Evolutionary conservation across 2,888 invertebrate genomes (phyloP).

Genomic region (Netelia inedita): DNA sequence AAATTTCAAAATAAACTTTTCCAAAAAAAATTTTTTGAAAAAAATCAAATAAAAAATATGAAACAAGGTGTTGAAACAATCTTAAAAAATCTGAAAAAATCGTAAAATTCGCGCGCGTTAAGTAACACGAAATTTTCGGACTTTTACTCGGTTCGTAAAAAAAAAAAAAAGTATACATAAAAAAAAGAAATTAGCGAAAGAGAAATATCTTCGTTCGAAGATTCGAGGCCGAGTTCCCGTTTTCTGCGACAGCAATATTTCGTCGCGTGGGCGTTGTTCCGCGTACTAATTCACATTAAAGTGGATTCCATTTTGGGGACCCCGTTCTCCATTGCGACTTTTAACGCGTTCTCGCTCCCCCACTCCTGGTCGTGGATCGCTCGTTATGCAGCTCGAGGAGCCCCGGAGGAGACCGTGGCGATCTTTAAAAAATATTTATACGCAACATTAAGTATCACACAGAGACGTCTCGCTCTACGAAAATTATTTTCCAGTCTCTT

Average conservation of each 20-base stretch:
- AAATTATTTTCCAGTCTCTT: slow-evolving; percentile 42
- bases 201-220: slow-evolving; percentile 19
- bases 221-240: slow-evolving; percentile 25
- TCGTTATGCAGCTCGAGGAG: slow-evolving; percentile 22
- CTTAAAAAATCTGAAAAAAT: too few species aligned
- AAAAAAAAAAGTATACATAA: not conserved
- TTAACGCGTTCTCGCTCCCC: slow-evolving; percentile 38
- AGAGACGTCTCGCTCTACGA: slow-evolving; percentile 26
- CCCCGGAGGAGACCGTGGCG: slow-evolving; percentile 1
- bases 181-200: not conserved
- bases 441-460: slow-evolving; percentile 38
- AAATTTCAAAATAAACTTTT: not conserved
- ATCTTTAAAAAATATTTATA: slow-evolving; percentile 38
- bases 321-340: too few species aligned
- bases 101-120: too few species aligned
- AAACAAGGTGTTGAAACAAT: not conserved
- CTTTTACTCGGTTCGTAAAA: not conserved
- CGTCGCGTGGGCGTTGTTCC: slow-evolving; percentile 49
- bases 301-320: slow-evolving; percentile 37
- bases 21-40: not conserved
- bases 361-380: not conserved
- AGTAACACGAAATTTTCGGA: not conserved
- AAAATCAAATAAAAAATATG: not conserved
- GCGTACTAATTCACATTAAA: slow-evolving; percentile 52
- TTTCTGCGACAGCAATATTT: not conserved